A percentile compares a stretch with the other conserved stretches of the same genome.
phyloP scores from a whole-genome alignment of 1,140 invertebrate species.

The Euwallacea similis region DNA sequence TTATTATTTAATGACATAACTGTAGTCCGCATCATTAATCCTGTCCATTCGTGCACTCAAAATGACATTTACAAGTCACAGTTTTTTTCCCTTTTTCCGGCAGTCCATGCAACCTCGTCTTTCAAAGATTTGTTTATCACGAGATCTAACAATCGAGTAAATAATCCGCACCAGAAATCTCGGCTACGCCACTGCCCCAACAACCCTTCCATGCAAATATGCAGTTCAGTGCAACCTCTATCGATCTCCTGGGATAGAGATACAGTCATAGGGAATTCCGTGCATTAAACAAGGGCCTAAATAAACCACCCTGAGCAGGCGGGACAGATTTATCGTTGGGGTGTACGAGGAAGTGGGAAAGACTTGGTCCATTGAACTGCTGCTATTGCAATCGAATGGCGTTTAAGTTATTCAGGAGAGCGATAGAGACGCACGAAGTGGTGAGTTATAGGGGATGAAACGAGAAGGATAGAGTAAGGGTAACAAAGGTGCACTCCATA shows the following conservation, averaged over 20 bases:
- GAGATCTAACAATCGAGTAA: too few species aligned
- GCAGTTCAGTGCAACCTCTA: conserved; percentile 5
- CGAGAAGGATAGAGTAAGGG: background rate
- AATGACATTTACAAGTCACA: background rate
- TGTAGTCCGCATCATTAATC: conserved; percentile 8
- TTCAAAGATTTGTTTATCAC: too few species aligned
- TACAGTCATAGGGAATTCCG: conserved; percentile 1
- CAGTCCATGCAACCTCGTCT: too few species aligned
- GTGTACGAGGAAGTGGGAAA: background rate
- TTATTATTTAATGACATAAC: conserved; percentile 9
- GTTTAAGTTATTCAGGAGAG: background rate
- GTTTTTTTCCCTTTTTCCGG: background rate
- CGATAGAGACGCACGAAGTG: background rate
- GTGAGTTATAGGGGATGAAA: background rate
- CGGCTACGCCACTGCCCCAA: background rate
- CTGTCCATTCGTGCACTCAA: background rate
- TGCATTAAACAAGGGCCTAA: background rate
- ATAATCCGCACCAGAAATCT: background rate
- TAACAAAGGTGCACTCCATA: background rate
- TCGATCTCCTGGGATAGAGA: background rate
- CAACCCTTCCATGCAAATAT: background rate
- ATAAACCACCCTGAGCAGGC: background rate
- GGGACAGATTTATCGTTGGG: background rate
- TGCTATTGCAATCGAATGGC: background rate
- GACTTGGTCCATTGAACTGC: background rate